Evolutionary conservation across 2,113 vertebrate genomes (phyloP).

Genomic region (Geococcyx californianus): DNA sequence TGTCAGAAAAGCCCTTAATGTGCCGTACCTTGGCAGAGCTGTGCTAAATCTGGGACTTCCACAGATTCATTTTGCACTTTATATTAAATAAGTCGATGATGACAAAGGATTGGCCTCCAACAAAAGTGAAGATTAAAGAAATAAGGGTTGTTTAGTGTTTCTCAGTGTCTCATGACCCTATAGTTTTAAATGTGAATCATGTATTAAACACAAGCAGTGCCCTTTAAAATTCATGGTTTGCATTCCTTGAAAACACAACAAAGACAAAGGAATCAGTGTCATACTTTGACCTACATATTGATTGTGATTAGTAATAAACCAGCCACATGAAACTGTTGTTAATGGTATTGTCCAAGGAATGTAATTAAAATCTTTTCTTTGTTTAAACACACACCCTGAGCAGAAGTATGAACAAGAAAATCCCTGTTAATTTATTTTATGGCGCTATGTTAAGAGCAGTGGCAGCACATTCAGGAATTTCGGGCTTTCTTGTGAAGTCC

Average conservation of each 20-base stretch:
- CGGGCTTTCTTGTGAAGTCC: conserved; percentile 64
- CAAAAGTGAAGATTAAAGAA: not conserved
- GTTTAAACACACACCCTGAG: conserved; percentile 65
- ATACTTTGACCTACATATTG: not conserved
- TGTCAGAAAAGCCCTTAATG: conserved; percentile 17
- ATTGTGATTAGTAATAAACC: not conserved
- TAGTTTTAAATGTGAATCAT: not conserved
- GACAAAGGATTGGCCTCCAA: not conserved
- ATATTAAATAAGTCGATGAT: not conserved
- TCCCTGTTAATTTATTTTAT: conserved; percentile 86
- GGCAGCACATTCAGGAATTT: conserved; percentile 77
- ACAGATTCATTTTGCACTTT: not conserved
- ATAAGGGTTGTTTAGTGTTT: not conserved
- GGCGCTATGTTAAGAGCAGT: conserved; percentile 75
- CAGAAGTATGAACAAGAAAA: conserved; percentile 87
- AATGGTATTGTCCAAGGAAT: not conserved
- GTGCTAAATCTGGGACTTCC: not conserved
- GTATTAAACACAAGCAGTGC: not conserved
- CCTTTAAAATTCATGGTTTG: not conserved
- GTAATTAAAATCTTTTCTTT: conserved; percentile 1
- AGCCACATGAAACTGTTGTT: not conserved
- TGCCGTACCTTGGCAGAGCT: not conserved
- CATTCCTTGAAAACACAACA: not conserved
- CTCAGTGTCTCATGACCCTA: not conserved
- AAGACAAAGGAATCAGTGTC: not conserved